phyloP scores from a whole-genome alignment of 2,888 invertebrate genomes.

The Oxytorus armatus region DNA sequence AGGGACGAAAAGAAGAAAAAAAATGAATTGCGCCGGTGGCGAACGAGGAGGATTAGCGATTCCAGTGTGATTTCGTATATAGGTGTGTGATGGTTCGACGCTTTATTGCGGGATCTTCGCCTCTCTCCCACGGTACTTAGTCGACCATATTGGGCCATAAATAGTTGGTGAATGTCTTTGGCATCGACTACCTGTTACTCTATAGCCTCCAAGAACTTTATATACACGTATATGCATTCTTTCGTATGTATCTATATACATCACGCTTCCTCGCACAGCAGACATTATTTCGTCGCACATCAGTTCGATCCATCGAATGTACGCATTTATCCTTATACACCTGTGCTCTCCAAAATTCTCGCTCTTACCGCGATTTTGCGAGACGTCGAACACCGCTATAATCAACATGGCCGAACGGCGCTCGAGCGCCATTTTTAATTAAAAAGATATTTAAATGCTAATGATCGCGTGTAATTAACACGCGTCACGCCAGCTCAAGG shows the following conservation, averaged over 20 bases:
- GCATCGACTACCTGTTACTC: slow-evolving; percentile 76
- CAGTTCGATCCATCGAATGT: not conserved
- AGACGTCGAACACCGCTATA: slow-evolving; percentile 9
- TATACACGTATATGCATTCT: not conserved
- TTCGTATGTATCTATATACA: slow-evolving; percentile 8
- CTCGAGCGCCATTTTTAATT: slow-evolving; percentile 75
- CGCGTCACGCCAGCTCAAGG: slow-evolving; percentile 73
- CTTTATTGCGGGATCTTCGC: slow-evolving; percentile 66
- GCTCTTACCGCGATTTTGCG: slow-evolving; percentile 37
- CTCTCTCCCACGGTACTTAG: slow-evolving; percentile 80
- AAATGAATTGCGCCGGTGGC: slow-evolving; percentile 61
- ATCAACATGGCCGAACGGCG: slow-evolving; percentile 54
- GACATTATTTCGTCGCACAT: not conserved
- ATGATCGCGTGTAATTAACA: slow-evolving; percentile 77
- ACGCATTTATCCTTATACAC: slow-evolving; percentile 12
- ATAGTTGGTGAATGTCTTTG: slow-evolving; percentile 77
- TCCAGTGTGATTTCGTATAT: slow-evolving; percentile 61
- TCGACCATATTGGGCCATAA: slow-evolving; percentile 76
- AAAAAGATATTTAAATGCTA: slow-evolving; percentile 80
- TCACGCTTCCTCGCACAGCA: slow-evolving; percentile 14
- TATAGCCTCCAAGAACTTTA: slow-evolving; percentile 60
- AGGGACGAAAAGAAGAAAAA: slow-evolving; percentile 29
- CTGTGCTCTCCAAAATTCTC: slow-evolving; percentile 5
- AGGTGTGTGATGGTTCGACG: slow-evolving; percentile 53
- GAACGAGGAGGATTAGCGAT: slow-evolving; percentile 75